Evolutionary conservation across 2,113 vertebrate species (phyloP), one percentile per base, ranked within the genome.

Genomic region (Epinephelus lanceolatus): DNA sequence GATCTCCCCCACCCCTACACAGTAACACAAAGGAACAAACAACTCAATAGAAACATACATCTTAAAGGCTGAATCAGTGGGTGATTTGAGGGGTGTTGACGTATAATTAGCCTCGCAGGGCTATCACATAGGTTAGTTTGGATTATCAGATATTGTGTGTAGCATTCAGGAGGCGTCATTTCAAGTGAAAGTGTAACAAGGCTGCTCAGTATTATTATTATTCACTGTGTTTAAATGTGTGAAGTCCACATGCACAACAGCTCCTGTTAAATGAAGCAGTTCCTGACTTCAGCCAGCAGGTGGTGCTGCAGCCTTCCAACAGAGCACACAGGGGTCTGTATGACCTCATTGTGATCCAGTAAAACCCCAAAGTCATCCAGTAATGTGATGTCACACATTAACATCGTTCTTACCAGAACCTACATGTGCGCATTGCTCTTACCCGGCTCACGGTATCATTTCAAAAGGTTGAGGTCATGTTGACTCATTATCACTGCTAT

Each of bases 401-500:
- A 72, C 66, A 53, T 12, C 1, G 47, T 3, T 21, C 30, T 73
- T 52, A 51, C 73, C 33, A 37, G 17, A 57, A 52, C 55, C 55
- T 56, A 17, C n/a, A 37, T 55, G 15, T 19, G 13, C 53, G 42
- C 14, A 30, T 1, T 37, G 33, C 33, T 0, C 5, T 65, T 14
- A 33, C 49, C 45, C 12, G 40, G 40, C 10, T 89, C 69, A 62
- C 15, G 0, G 10, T 47, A 23, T 68, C 51, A 69, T 86, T 83
- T 85, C 13, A n/a, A 55, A 19, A 60, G 27, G 42, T 21, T 85
- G 78, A 87, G 25, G 49, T 89, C 67, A 77, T 25, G 76, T 17
- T 90, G 91, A 88, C 55, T 93, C 86, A 90, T 84, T 63, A 15
- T 63, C 76, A 56, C 23, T 49, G 61, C 56, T 81, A 52, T 70